phyloP scores from a whole-genome alignment of 1,140 invertebrate species.

The Drosophila nebulosa region DNA sequence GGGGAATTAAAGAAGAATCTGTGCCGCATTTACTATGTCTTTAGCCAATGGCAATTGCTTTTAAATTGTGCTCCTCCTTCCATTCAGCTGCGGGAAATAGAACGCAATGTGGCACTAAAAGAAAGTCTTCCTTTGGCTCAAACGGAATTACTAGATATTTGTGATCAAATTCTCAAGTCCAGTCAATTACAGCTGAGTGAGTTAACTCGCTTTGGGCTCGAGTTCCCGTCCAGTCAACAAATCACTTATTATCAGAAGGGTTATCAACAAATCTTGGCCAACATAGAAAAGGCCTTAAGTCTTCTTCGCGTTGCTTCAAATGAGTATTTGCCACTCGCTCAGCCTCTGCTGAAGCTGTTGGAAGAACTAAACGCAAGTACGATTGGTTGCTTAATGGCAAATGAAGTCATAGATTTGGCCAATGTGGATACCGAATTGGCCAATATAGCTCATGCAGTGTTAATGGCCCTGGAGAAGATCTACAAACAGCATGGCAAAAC shows the following conservation, averaged over 20 bases:
- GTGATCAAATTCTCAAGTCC: conserved; percentile 31
- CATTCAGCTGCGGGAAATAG: neutral
- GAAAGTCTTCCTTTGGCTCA: conserved; percentile 9
- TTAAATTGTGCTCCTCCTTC: conserved; percentile 47
- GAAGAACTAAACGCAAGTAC: conserved; percentile 3
- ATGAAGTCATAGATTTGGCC: conserved; percentile 29
- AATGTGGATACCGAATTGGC: conserved; percentile 81
- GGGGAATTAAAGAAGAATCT: conserved; percentile 43
- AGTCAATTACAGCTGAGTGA: conserved; percentile 37
- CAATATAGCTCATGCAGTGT: conserved; percentile 83
- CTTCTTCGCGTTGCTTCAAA: conserved; percentile 13
- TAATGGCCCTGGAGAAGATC: conserved; percentile 86
- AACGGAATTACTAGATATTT: conserved; percentile 25
- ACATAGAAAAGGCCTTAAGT: conserved; percentile 32
- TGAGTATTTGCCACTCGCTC: conserved; percentile 58
- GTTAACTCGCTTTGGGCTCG: conserved; percentile 22
- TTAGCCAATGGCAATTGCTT: conserved; percentile 60
- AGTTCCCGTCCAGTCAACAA: conserved; percentile 39
- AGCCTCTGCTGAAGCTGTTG: conserved; percentile 49
- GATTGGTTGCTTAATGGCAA: neutral
- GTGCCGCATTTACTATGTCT: conserved; percentile 46
- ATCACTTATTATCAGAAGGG: conserved; percentile 22
- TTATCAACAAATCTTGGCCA: conserved; percentile 31
- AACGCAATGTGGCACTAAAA: conserved; percentile 17
- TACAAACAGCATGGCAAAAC: conserved; percentile 84